These are phyloP conservation scores for Nomia melanderi DNA, from an alignment of 1,140 invertebrate genomes.

Conservation along the genomic window DNA sequence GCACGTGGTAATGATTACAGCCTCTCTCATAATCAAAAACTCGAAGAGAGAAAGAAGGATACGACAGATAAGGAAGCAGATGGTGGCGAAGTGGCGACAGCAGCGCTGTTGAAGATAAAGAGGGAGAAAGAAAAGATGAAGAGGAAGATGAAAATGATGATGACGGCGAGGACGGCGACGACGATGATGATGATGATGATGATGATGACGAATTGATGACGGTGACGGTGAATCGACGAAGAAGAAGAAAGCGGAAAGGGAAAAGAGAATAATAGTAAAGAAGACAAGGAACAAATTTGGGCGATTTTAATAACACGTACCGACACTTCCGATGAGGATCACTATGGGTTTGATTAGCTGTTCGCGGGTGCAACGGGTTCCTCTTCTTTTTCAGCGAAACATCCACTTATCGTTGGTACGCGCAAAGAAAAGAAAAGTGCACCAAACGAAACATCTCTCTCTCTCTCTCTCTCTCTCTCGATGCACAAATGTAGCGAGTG, in stretches of 20 bases:
- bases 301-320: slow-evolving; percentile 28
- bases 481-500: not conserved
- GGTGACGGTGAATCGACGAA: no score
- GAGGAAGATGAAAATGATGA: not conserved
- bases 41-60: not conserved
- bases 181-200: no score
- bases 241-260: not conserved
- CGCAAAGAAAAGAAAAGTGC: not conserved
- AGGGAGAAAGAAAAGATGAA: not conserved
- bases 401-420: slow-evolving; percentile 6
- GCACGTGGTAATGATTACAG: slow-evolving; percentile 72
- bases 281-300: not conserved
- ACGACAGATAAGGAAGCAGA: not conserved
- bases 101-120: not conserved
- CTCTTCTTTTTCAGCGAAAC: slow-evolving; percentile 6
- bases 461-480: no score
- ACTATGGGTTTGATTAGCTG: slow-evolving; percentile 7
- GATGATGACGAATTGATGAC: no score
- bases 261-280: not conserved
- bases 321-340: slow-evolving; percentile 21
- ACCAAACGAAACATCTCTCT: not conserved
- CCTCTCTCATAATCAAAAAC: slow-evolving; percentile 70
- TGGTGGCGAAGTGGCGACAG: not conserved
- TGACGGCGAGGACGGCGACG: no score
- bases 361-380: not conserved